Evolutionary conservation across 2,888 invertebrate genomes (phyloP), one percentile per base, ranked within the genome.

Genomic region (Parnassius mnemosyne): DNA sequence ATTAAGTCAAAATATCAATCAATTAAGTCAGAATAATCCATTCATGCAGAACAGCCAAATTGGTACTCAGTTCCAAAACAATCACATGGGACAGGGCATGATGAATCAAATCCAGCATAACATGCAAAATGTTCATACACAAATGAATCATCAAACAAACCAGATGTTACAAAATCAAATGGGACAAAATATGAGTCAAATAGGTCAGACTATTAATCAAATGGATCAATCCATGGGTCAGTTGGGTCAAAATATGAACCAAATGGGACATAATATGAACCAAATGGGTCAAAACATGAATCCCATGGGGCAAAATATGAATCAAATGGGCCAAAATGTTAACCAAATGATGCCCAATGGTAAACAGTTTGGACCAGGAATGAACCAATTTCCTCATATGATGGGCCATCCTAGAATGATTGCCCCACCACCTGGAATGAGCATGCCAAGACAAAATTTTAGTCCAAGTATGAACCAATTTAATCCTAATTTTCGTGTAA

Each of bases 401-500:
- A 83, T 89, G 82, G 78, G 81, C 0, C 88, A 87, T 57, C 80
- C 83, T 0, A 71, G 89, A 11, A 87, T 89, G 87, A 80, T 90
- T 60, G 84, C 75, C 0, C 88, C 89, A 0, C 89, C 90, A 0
- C 90, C 89, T 0, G 89, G 89, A 0, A 83, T 91, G 50, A 79
- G 75, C 5, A 84, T 87, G 80, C 86, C 84, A 0, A 71, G 87
- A 57, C 90, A 87, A 68, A 88, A 83, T 76, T 90, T 86, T 67
- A 85, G 69, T 53, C 79, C 82, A 1, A 88, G 80, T 58, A 78
- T 88, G 74, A 84, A 81, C 2, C 87, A 84, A 54, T 87, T 71
- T 63, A 89, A 88, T 59, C 79, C 76, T 47, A 89, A 81, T 79
- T 90, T 88, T 87, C 88, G 90, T 66, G 90, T 91, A 74, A 88